Percentiles rank a stretch among this genome's conserved stretches.
phyloP scores from a whole-genome alignment of 2,888 invertebrate species.

The Chymomyza amoena region DNA sequence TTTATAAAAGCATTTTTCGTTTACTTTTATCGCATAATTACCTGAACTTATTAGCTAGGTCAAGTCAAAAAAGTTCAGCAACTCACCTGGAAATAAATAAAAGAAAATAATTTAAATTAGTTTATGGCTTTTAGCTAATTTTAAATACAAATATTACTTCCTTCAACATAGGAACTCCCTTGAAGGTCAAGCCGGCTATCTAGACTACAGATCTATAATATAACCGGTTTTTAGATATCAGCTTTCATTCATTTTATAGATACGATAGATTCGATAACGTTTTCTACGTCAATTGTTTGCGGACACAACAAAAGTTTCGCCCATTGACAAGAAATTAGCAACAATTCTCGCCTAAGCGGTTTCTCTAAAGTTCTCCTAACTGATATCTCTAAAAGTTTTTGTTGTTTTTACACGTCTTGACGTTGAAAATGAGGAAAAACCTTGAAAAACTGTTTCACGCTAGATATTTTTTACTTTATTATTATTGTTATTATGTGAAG shows the following conservation, averaged over 20 bases:
- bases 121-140: neutral
- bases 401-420: neutral
- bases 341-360: conserved; percentile 22
- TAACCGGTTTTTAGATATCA: neutral
- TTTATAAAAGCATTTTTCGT: no score
- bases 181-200: neutral
- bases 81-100: conserved; percentile 56
- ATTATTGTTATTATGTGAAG: neutral
- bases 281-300: neutral
- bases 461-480: conserved; percentile 2
- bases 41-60: neutral
- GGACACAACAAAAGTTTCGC: neutral
- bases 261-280: neutral
- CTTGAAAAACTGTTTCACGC: conserved; percentile 43
- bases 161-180: neutral
- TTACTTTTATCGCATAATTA: neutral
- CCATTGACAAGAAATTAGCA: conserved; percentile 43
- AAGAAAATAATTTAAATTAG: conserved; percentile 9
- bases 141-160: neutral
- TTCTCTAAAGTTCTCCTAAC: conserved; percentile 8
- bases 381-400: conserved; percentile 5
- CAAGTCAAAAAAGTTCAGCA: neutral
- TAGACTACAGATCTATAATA: neutral
- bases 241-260: conserved; percentile 22
- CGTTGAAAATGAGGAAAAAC: conserved; percentile 35